phyloP scores from a whole-genome alignment of 2,113 vertebrate species.

The Hippocampus comes region DNA sequence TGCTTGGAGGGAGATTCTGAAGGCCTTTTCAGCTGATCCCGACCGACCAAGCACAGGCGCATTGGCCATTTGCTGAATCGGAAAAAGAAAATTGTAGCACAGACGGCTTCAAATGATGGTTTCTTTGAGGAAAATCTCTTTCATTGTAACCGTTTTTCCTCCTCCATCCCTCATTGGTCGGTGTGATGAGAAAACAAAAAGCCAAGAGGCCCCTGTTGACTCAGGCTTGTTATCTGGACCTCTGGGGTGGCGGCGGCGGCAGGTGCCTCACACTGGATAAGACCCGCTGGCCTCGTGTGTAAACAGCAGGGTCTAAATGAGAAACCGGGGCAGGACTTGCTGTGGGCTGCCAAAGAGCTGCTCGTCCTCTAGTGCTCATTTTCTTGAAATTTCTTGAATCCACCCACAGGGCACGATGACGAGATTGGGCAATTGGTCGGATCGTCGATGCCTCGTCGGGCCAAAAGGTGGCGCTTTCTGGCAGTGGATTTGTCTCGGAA shows the following conservation, averaged over 20 bases:
- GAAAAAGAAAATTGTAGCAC: too few relatives aligned
- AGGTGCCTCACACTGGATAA: constrained; percentile 61
- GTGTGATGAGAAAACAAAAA: constrained; percentile 55
- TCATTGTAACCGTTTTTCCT: constrained; percentile 1
- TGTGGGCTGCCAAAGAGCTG: constrained; percentile 9
- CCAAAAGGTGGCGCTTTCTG: constrained; percentile 33
- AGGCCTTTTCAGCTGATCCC: not conserved
- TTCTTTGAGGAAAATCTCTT: not conserved
- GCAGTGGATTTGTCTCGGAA: constrained; percentile 1
- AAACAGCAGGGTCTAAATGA: constrained; percentile 44
- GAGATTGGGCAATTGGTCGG: constrained; percentile 49
- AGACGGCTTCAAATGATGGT: too few relatives aligned
- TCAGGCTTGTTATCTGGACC: constrained; percentile 61
- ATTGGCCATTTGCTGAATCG: not conserved
- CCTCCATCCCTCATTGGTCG: constrained; percentile 50
- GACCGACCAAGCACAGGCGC: not conserved
- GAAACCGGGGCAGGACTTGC: not conserved
- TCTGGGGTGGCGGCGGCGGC: constrained; percentile 16
- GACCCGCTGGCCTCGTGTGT: constrained; percentile 43
- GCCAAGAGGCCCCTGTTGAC: constrained; percentile 57
- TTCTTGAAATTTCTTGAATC: constrained; percentile 61
- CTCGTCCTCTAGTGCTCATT: constrained; percentile 37
- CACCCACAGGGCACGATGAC: constrained; percentile 22
- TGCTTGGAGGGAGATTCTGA: not conserved
- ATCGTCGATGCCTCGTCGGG: constrained; percentile 52